phyloP scores from a whole-genome alignment of 1,140 invertebrate species.

The Drosophila auraria region DNA sequence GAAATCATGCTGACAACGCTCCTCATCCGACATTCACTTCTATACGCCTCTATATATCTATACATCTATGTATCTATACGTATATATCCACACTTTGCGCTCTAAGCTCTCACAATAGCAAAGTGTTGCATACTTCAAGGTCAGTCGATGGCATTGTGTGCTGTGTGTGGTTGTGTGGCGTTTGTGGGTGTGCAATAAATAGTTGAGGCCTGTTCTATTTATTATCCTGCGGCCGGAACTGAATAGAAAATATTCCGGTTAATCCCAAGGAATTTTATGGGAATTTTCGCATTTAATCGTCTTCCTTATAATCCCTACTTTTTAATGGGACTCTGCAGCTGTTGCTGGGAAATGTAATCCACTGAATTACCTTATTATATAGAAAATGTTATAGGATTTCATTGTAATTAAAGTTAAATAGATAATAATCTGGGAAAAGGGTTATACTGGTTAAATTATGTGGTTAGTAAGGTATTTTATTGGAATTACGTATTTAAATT shows the following conservation, averaged over 20 bases:
- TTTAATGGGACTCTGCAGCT: conserved; percentile 2
- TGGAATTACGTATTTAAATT: not conserved
- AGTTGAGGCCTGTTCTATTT: conserved; percentile 37
- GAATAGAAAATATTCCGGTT: conserved; percentile 21
- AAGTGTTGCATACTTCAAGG: conserved; percentile 81
- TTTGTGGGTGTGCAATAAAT: conserved; percentile 36
- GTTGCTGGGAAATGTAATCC: not conserved
- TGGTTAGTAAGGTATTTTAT: not conserved
- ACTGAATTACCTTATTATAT: not conserved
- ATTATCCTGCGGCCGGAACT: conserved; percentile 32
- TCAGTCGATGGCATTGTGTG: conserved; percentile 45
- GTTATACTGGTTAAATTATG: not conserved
- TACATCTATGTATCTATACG: conserved; percentile 4
- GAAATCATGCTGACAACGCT: conserved; percentile 65
- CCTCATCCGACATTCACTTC: conserved; percentile 13
- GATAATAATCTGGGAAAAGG: not conserved
- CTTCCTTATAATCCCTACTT: not conserved
- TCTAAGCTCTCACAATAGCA: conserved; percentile 35
- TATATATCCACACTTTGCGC: conserved; percentile 16
- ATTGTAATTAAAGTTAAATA: not conserved
- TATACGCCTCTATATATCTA: conserved; percentile 19
- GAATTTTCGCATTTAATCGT: conserved; percentile 2
- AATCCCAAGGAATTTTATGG: conserved; percentile 18
- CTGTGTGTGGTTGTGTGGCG: conserved; percentile 1
- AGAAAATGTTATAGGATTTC: no score